Evolutionary conservation across 2,888 invertebrate species (phyloP), one percentile per base, ranked within the genome.

Genomic region (Horisme vitalbata): DNA sequence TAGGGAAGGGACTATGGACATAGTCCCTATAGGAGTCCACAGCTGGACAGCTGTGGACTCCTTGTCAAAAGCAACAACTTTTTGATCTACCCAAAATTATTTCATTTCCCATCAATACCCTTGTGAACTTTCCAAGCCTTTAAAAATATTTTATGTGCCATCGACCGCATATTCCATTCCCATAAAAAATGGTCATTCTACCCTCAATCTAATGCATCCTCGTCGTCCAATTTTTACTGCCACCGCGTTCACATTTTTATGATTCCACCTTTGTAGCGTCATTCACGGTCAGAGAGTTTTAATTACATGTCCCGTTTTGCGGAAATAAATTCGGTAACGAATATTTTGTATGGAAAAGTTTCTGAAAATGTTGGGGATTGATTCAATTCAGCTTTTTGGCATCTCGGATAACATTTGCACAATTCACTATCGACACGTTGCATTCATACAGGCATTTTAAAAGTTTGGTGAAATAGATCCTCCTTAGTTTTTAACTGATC

Each of bases 271-370:
- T 63, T 68, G 66, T 56, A 57, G 52, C 37, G 11, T 35, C 60
- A 60, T 59, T 60, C 61, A 63, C 64, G 61, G 63, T 65, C 69
- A 68, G 67, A 65, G 62, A 63, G 50, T 64, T 71, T 71, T 68
- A 68, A 70, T 70, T 70, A 65, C 62, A 60, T 62, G 55, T 39
- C 11, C 35, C 37, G 23, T 37, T 39, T 24, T 7, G 20, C 23
- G 18, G 7, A 30, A 50, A 31, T 21, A 21, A 39, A 30, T 37
- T 45, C 4, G 32, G 15, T 11, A 14, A 41, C 33, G 28, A 43
- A 39, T 35, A 41, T 45, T 54, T 44, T 41, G 36, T n/a, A n/a
- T n/a, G n/a, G n/a, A 46, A 20, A 23, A 14, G 32, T 45, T 10
- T 31, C 12, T 12, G 33, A 14, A 13, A 27, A 32, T 18, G 28